These are phyloP conservation scores for Mus minutoides DNA, from an alignment of 2,797 vertebrate genomes.

Conservation along the genomic window DNA sequence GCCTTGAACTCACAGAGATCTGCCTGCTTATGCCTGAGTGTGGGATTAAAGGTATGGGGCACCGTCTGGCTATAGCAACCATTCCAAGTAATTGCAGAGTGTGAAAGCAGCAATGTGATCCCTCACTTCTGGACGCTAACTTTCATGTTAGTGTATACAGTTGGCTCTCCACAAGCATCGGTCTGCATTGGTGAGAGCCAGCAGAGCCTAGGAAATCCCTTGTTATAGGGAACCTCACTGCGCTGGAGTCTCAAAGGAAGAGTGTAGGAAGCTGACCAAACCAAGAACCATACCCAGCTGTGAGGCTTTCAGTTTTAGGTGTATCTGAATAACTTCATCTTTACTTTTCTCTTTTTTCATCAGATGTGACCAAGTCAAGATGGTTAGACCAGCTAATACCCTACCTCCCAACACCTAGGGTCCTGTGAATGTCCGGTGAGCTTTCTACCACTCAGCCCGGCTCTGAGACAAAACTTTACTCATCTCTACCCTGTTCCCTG, in stretches of 20 bases:
- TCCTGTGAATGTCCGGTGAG: background rate
- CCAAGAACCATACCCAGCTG: background rate
- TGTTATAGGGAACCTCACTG: background rate
- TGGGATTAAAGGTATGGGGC: background rate
- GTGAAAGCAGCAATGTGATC: too few relatives aligned
- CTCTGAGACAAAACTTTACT: background rate
- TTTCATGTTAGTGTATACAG: background rate
- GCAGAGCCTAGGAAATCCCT: background rate
- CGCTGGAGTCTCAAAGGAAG: background rate
- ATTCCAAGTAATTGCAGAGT: background rate
- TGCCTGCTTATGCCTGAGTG: background rate
- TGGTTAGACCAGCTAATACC: background rate
- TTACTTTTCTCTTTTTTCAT: background rate
- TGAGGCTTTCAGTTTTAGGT: background rate
- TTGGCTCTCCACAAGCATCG: too few relatives aligned
- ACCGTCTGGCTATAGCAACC: background rate
- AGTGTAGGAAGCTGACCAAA: background rate
- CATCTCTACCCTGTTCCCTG: background rate
- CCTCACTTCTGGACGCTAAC: background rate
- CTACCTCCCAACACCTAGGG: too few relatives aligned
- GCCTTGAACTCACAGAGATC: background rate
- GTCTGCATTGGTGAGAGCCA: background rate
- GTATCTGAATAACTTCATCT: background rate
- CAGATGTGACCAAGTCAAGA: background rate
- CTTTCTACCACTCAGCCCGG: background rate